A percentile compares a stretch with the other conserved stretches of the same genome.
Conservation (phyloP, 2,113 vertebrate genomes). For the Jacana jacana region DNA sequence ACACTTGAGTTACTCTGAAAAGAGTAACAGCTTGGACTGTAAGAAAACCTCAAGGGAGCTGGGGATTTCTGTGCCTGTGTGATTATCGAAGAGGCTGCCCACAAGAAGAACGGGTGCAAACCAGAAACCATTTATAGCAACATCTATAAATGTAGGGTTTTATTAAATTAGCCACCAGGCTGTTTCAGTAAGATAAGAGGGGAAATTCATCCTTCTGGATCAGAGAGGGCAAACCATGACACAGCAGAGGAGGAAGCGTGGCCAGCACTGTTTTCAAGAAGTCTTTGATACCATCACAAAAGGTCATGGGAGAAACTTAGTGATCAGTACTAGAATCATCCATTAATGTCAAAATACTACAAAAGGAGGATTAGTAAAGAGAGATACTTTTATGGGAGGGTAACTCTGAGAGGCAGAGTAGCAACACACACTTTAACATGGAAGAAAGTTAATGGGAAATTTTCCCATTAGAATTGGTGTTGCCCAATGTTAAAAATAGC, state of each 20-base stretch:
- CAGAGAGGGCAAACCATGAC: constrained; percentile 22
- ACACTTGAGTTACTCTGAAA: background rate
- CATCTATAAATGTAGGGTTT: constrained; percentile 23
- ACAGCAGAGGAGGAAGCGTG: constrained; percentile 27
- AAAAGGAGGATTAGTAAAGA: background rate
- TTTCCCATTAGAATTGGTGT: background rate
- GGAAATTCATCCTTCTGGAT: constrained; percentile 23
- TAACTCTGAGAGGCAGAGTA: background rate
- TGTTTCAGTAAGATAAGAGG: constrained; percentile 48
- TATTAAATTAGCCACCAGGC: constrained; percentile 42
- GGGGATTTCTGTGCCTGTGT: constrained; percentile 25
- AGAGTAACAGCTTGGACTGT: background rate
- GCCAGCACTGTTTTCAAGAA: background rate
- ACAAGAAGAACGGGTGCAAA: constrained; percentile 19
- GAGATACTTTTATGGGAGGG: background rate
- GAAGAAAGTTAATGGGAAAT: background rate
- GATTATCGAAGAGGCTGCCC: constrained; percentile 51
- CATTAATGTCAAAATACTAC: background rate
- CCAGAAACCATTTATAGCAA: constrained; percentile 50
- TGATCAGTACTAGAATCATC: background rate
- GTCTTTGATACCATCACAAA: background rate
- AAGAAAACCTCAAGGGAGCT: background rate
- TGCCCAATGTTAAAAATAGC: background rate
- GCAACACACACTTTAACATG: background rate
- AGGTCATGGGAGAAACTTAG: background rate